Evolutionary conservation across 2,113 vertebrate species (phyloP), one percentile per base, ranked within the genome.

Genomic region (Tachuris rubrigastra): DNA sequence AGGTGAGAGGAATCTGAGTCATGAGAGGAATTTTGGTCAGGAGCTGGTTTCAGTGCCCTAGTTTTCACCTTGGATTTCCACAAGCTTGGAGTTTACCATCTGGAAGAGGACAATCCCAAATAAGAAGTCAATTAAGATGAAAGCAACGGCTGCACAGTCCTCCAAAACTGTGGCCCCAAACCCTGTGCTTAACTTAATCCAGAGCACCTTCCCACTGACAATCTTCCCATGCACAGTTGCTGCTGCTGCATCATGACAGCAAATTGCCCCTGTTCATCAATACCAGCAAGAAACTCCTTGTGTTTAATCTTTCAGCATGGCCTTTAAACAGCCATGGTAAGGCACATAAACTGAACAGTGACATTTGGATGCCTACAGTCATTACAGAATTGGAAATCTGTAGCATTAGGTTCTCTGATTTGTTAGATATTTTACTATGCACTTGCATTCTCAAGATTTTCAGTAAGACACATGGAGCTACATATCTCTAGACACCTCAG

Each of bases 11-110:
- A 72, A 83, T 86, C 72, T 53, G 60, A 96, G 39, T 52, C 75
- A 92, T 0, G 13, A 74, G 47, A 90, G 25, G 87, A 94, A 94
- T 93, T 89, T 56, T 92, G 50, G 47, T 85, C 59, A 37, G 63
- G 44, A 87, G 28, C 68, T 71, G 35, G 8, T 89, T 66, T 84
- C 79, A n/a, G 21, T 81, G 72, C 65, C 83, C 79, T 93, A 30
- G 19, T 85, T 88, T 91, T 94, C 89, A 91, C 82, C 87, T 63
- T 47, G 18, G 85, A 28, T 55, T 95, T 94, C 82, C 47, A 77
- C 0, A 0, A 30, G 19, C 67, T 50, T 21, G n/a, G 56, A 78
- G 17, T 55, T 66, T 66, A 65, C 75, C 20, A 59, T 56, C 35
- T 84, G 44, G 30, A 68, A 46, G 27, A 47, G n/a, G 42, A 77